These are phyloP conservation scores for Solenodon paradoxus DNA, from an alignment of 2,113 vertebrate species.

Conservation along the genomic window DNA sequence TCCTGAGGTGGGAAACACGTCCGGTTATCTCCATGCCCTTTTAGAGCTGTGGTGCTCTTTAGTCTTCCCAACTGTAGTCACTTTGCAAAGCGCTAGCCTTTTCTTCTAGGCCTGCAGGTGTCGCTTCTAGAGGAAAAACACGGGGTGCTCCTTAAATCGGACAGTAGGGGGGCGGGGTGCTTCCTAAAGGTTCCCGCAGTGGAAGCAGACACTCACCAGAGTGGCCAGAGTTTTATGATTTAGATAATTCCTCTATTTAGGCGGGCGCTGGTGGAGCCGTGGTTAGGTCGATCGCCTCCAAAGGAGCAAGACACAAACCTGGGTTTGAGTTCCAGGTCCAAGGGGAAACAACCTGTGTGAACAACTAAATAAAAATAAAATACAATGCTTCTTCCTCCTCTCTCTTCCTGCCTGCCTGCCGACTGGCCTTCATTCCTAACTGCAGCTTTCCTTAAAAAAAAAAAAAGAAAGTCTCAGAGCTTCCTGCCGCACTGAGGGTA, in stretches of 20 bases:
- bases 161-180: neutral
- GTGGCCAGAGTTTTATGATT: neutral
- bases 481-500: neutral
- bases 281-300: too few relatives aligned
- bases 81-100: slow-evolving; percentile 11
- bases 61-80: neutral
- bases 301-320: too few relatives aligned
- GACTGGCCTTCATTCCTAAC: too few relatives aligned
- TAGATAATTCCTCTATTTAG: neutral
- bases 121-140: neutral
- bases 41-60: neutral
- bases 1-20: neutral
- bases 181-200: slow-evolving; percentile 4
- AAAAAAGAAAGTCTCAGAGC: neutral
- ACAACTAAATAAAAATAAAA: too few relatives aligned
- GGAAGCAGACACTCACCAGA: neutral
- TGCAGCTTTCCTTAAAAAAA: too few relatives aligned
- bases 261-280: too few relatives aligned
- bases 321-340: too few relatives aligned
- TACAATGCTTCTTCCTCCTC: too few relatives aligned
- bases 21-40: neutral
- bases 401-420: too few relatives aligned
- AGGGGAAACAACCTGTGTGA: too few relatives aligned
- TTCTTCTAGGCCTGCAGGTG: neutral
- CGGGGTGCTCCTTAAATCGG: neutral